Evolutionary conservation across 2,797 vertebrate species (phyloP).

Genomic region (Todus mexicanus): DNA sequence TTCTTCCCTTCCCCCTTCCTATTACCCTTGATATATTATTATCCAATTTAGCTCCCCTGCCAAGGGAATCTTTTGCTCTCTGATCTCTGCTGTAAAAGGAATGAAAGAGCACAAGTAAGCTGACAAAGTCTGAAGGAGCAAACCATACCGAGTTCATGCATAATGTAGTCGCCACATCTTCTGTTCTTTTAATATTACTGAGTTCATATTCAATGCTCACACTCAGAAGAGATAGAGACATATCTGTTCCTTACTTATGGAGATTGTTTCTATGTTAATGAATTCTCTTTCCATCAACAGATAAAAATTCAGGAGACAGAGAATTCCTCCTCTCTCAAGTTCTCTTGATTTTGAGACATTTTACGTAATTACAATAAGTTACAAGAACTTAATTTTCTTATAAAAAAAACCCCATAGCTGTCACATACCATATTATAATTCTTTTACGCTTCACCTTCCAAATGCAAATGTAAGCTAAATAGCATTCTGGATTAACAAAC

Average conservation of each 20-base stretch:
- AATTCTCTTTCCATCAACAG: neutral
- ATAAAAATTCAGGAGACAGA: neutral
- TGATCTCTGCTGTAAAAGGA: constrained; percentile 34
- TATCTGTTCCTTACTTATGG: neutral
- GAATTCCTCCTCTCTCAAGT: neutral
- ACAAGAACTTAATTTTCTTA: neutral
- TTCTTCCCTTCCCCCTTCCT: neutral
- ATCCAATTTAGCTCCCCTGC: constrained; percentile 23
- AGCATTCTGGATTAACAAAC: neutral
- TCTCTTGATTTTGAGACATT: neutral
- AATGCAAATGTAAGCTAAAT: neutral
- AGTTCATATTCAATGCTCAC: neutral
- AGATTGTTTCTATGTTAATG: constrained; percentile 4
- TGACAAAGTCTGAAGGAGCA: constrained; percentile 29
- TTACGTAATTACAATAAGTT: neutral
- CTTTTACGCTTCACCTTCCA: neutral
- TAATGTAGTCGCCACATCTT: constrained; percentile 42
- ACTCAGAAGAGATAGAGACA: constrained; percentile 2
- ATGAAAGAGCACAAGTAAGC: constrained; percentile 31
- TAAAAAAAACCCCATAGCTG: neutral
- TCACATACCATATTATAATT: neutral
- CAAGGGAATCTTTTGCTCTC: constrained; percentile 26
- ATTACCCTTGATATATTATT: constrained; percentile 5
- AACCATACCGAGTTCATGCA: constrained; percentile 30
- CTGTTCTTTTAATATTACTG: constrained; percentile 40